phyloP scores from a whole-genome alignment of 2,888 invertebrate species.

The Eremobia ochroleuca region DNA sequence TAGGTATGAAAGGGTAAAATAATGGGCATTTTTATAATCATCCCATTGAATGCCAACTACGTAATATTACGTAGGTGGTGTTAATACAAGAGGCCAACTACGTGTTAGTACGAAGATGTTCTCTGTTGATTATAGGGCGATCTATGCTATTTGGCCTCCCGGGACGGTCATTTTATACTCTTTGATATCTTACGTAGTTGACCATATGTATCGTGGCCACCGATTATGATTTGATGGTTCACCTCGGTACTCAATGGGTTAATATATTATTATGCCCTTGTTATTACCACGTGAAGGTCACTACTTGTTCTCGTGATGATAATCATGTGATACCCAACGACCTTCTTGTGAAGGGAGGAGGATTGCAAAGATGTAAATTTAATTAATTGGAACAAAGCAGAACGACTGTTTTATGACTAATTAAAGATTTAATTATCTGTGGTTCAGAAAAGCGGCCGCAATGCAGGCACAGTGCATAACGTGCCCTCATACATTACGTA shows the following conservation, averaged over 20 bases:
- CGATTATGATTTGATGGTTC: too few species aligned
- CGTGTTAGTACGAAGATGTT: too few species aligned
- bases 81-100: too few species aligned
- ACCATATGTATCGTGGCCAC: too few species aligned
- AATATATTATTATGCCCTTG: not conserved
- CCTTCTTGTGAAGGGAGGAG: constrained; percentile 22
- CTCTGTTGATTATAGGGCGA: too few species aligned
- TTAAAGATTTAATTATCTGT: not conserved
- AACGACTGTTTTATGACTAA: not conserved
- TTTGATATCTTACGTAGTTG: too few species aligned
- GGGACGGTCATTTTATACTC: too few species aligned
- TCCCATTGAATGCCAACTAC: too few species aligned
- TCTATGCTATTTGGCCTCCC: too few species aligned
- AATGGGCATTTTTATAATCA: not conserved
- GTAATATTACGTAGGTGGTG: too few species aligned
- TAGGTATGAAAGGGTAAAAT: not conserved
- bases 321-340: not conserved
- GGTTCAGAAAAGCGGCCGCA: not conserved
- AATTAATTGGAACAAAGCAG: not conserved
- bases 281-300: not conserved
- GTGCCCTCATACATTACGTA: not conserved
- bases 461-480: too few species aligned
- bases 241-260: too few species aligned
- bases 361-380: constrained; percentile 6
- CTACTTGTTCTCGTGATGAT: constrained; percentile 18